These are phyloP conservation scores for Neotoxoptera formosana DNA, from an alignment of 1,140 invertebrate species.

Conservation along the genomic window DNA sequence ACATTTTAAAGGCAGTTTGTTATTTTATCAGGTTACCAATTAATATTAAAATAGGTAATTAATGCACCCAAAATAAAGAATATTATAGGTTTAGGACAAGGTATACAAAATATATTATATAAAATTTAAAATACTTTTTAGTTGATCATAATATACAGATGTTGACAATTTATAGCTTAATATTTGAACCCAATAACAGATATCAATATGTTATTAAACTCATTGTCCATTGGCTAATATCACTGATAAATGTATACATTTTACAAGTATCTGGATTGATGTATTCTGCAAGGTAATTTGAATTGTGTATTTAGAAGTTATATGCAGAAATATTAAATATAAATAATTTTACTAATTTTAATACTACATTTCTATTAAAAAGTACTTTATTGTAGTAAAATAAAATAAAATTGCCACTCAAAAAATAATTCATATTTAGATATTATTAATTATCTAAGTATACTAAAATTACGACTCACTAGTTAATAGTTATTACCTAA, in stretches of 20 bases:
- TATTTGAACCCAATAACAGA: neutral
- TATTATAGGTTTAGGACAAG: neutral
- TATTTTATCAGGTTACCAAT: neutral
- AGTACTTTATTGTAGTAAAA: neutral
- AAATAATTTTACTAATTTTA: neutral
- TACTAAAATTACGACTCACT: neutral
- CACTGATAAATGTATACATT: neutral
- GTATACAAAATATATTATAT: neutral
- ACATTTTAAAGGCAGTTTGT: neutral
- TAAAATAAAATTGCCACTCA: neutral
- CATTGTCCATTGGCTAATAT: neutral
- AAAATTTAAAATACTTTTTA: constrained; percentile 32
- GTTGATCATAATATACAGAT: neutral
- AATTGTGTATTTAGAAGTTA: neutral
- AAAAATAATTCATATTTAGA: neutral
- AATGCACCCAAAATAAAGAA: neutral
- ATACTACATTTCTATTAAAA: neutral
- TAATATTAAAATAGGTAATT: neutral
- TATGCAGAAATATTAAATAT: neutral
- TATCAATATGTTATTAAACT: neutral
- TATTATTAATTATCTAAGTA: neutral
- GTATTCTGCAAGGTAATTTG: constrained; percentile 16
- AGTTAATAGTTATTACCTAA: neutral
- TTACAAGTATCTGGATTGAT: neutral
- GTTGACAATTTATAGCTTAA: neutral